Percentiles rank a stretch among this genome's conserved stretches.
These are phyloP conservation scores for Balearica regulorum DNA, from an alignment of 2,797 vertebrate species.

Conservation along the genomic window DNA sequence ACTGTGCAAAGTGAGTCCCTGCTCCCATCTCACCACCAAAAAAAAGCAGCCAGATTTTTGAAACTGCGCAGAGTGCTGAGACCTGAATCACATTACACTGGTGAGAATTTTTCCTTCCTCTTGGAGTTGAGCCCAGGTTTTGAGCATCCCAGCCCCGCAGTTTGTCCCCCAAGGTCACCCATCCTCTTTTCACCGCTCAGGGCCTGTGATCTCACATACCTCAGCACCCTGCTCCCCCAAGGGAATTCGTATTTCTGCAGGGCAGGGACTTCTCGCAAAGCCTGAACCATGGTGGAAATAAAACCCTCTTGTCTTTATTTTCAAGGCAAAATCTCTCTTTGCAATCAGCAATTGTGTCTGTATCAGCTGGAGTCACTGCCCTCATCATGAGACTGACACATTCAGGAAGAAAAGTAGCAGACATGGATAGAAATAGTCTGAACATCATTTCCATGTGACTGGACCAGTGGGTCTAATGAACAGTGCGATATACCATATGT, in stretches of 20 bases:
- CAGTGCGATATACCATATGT: background rate
- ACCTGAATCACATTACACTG: background rate
- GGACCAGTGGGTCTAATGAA: constrained; percentile 16
- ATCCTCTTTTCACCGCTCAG: background rate
- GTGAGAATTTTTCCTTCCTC: background rate
- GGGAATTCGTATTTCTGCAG: background rate
- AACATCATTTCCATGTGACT: constrained; percentile 33
- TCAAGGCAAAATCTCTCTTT: background rate
- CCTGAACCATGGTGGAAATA: rapidly evolving
- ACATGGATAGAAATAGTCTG: background rate
- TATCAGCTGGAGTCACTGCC: constrained; percentile 30
- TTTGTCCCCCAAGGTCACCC: background rate
- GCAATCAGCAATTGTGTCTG: constrained; percentile 40
- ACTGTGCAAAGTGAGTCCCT: background rate
- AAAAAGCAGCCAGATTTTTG: background rate
- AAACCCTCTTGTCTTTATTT: background rate
- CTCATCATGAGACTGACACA: constrained; percentile 34
- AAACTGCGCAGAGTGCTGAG: rapidly evolving
- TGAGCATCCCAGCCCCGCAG: background rate
- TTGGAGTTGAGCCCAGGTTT: background rate
- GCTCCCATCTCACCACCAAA: background rate
- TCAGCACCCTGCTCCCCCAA: background rate
- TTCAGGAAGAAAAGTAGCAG: constrained; percentile 31
- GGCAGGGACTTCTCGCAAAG: background rate
- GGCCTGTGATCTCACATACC: background rate